Percentiles rank a stretch among this genome's conserved stretches.
Evolutionary conservation across 2,797 vertebrate species (phyloP).

Genomic region (Tangara arthus): DNA sequence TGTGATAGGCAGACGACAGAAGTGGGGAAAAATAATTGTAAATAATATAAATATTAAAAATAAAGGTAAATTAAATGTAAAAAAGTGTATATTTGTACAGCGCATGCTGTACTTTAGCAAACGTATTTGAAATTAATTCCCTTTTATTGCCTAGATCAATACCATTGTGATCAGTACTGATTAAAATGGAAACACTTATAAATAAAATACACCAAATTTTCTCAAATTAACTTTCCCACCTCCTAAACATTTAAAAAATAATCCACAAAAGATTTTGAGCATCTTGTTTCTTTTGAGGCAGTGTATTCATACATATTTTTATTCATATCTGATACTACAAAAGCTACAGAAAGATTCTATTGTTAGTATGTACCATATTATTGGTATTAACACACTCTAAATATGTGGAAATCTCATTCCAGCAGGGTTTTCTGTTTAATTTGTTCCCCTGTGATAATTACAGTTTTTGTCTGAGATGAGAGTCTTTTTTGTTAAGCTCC

Average conservation of each 20-base stretch:
- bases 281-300: slow-evolving; percentile 46
- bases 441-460: slow-evolving; percentile 72
- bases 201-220: not conserved
- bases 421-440: slow-evolving; percentile 62
- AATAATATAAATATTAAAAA: not conserved
- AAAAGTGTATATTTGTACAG: not conserved
- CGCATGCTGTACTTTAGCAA: not conserved
- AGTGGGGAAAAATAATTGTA: not conserved
- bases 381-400: slow-evolving; percentile 61
- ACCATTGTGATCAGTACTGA: not conserved
- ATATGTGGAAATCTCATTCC: slow-evolving; percentile 62
- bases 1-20: not conserved
- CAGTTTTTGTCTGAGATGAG: slow-evolving; percentile 67
- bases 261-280: not conserved
- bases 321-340: slow-evolving; percentile 47
- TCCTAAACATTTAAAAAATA: not conserved
- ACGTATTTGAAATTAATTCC: not conserved
- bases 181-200: not conserved
- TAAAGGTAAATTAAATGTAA: not conserved
- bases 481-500: slow-evolving; percentile 68
- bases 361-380: slow-evolving; percentile 53
- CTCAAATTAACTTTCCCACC: not conserved
- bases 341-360: slow-evolving; percentile 54
- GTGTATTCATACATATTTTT: slow-evolving; percentile 36
- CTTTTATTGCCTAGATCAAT: not conserved